Conservation (phyloP, 2,888 invertebrate genomes). For the Camptogramma bilineatum region DNA sequence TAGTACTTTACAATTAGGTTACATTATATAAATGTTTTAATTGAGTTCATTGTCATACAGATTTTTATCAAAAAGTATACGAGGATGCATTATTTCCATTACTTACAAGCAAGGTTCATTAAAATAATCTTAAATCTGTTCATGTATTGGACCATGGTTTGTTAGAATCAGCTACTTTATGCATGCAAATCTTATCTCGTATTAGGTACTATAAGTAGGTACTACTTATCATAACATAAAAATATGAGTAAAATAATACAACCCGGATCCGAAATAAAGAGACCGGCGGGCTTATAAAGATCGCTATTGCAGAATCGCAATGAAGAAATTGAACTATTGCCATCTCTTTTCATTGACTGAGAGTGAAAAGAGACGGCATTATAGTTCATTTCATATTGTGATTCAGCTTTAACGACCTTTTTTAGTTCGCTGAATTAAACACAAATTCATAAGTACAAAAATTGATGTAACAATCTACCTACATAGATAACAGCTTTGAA, state of each 20-base stretch:
- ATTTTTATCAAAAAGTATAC: background rate
- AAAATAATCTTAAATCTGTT: too few species aligned
- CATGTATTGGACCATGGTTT: background rate
- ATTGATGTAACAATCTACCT: background rate
- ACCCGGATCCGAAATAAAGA: background rate
- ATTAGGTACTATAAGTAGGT: too few species aligned
- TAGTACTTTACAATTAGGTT: background rate
- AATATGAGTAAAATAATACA: background rate
- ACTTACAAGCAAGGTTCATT: background rate
- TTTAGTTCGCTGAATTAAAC: too few species aligned
- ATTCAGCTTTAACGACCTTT: too few species aligned
- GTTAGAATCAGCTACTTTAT: background rate
- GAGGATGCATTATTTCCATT: background rate
- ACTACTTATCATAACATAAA: too few species aligned
- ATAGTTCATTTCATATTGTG: too few species aligned
- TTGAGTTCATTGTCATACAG: background rate
- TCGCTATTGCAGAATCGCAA: too few species aligned
- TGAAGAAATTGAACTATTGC: too few species aligned
- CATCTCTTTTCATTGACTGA: too few species aligned
- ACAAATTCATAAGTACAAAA: background rate
- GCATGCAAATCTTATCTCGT: background rate
- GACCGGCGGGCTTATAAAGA: too few species aligned
- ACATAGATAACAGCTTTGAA: conserved; percentile 25
- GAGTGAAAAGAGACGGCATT: too few species aligned
- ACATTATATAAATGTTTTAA: too few species aligned